Evolutionary conservation across 2,888 invertebrate species (phyloP).

Genomic region (Cerceris rybyensis): DNA sequence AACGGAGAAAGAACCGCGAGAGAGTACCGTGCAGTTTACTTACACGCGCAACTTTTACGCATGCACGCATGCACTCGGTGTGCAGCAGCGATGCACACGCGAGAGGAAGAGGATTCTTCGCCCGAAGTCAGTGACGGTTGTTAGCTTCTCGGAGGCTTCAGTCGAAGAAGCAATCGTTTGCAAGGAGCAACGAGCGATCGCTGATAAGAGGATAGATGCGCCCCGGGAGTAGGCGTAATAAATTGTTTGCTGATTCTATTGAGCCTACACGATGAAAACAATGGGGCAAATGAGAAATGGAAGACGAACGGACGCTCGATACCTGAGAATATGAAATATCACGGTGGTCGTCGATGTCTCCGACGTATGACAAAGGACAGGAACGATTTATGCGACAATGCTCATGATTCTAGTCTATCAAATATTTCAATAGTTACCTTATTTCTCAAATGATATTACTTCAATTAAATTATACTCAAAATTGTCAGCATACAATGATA

Average conservation of each 20-base stretch:
- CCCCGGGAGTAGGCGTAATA: conserved; percentile 68
- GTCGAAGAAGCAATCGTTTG: conserved; percentile 60
- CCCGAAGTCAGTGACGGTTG: conserved; percentile 37
- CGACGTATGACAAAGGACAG: conserved; percentile 14
- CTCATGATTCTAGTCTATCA: too few relatives aligned
- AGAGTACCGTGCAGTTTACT: conserved; percentile 3
- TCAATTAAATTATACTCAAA: too few relatives aligned
- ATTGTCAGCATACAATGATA: too few relatives aligned
- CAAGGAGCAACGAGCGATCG: conserved; percentile 66
- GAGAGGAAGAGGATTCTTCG: conserved; percentile 28
- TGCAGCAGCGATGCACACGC: conserved; percentile 7
- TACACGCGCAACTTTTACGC: conserved; percentile 32
- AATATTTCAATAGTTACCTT: too few relatives aligned
- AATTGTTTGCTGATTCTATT: conserved; percentile 69
- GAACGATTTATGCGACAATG: too few relatives aligned
- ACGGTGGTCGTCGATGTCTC: conserved; percentile 20
- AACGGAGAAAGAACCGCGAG: conserved; percentile 31
- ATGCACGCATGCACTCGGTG: conserved; percentile 20
- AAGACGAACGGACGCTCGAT: conserved; percentile 26
- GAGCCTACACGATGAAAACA: conserved; percentile 66
- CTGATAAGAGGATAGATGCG: conserved; percentile 67
- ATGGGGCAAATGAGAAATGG: conserved; percentile 52
- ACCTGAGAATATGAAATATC: conserved; percentile 43
- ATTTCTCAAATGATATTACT: too few relatives aligned
- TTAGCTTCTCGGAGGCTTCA: conserved; percentile 54